Evolutionary conservation across 2,888 invertebrate species (phyloP), one percentile per base, ranked within the genome.

Genomic region (Clitarchus hookeri): DNA sequence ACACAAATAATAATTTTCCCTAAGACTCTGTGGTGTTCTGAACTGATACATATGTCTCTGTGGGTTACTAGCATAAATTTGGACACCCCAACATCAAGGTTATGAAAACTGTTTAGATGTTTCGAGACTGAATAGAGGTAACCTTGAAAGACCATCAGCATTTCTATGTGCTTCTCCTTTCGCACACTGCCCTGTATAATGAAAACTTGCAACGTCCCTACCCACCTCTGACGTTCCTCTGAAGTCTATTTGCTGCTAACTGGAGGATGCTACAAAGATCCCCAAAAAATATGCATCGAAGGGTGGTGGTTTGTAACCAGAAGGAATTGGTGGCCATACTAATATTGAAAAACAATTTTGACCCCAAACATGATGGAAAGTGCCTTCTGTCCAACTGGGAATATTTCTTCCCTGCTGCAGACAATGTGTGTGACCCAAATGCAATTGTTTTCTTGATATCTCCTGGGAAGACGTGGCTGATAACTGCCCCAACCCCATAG

Each of bases 221-320:
- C 90, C 89, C 89, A 91, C 77, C 89, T 87, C 88, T 89, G 90
- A 87, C 90, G 88, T 79, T 89, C 77, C 89, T 87, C 88, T 89
- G 90, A 87, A 90, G 88, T 79, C 89, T 88, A 77, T 89, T 89
- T 13, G 91, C 89, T 48, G 90, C 90, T 48, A 90, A 88, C 85
- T 88, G 84, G 89, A 90, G 87, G 88, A 90, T 25, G 88, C 89
- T 53, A 87, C 87, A 88, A 89, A 89, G 88, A 16, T 89, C 89
- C 80, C 89, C 89, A 44, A 92, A 44, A 91, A 77, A 92, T 90
- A 12, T 89, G 88, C 8, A 88, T 88, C 13, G 92, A 87, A 2
- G 92, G 91, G 86, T 91, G 89, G 87, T 91, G n/a, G n/a, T n/a
- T n/a, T n/a, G n/a, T n/a, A n/a, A n/a, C n/a, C n/a, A n/a, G n/a